These are phyloP conservation scores for Lochmaea crataegi DNA, from an alignment of 2,888 invertebrate genomes.

Conservation along the genomic window DNA sequence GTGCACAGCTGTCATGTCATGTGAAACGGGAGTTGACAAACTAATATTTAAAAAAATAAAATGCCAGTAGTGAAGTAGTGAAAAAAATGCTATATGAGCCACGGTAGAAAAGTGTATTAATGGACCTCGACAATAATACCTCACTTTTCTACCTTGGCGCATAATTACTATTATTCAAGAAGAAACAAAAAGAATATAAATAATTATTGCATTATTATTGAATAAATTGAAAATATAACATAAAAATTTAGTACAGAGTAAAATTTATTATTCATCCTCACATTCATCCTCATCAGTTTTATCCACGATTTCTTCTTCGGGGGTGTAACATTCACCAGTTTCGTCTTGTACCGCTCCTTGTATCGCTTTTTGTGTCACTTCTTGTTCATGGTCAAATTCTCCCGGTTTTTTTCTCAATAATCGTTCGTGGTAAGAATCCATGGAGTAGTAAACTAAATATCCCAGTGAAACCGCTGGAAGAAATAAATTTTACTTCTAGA, in stretches of 20 bases:
- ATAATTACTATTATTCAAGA: too few relatives aligned
- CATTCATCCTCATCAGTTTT: constrained; percentile 14
- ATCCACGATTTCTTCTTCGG: neutral
- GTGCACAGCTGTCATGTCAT: too few relatives aligned
- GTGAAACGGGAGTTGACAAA: too few relatives aligned
- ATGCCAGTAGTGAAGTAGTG: too few relatives aligned
- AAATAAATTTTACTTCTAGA: neutral
- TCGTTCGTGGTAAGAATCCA: constrained; percentile 19
- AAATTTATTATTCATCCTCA: neutral
- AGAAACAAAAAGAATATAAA: too few relatives aligned
- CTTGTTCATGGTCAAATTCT: constrained; percentile 32
- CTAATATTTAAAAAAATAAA: too few relatives aligned
- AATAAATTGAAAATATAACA: constrained; percentile 2
- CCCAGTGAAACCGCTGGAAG: constrained; percentile 26
- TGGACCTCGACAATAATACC: too few relatives aligned
- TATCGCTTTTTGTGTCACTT: neutral
- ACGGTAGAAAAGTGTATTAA: too few relatives aligned
- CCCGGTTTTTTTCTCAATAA: constrained; percentile 30
- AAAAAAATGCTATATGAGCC: too few relatives aligned
- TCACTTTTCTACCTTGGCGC: too few relatives aligned
- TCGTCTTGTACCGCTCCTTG: neutral
- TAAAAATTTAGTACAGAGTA: neutral
- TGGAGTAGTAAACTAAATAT: constrained; percentile 16
- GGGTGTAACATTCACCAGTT: neutral
- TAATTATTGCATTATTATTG: too few relatives aligned